Evolutionary conservation across 2,888 invertebrate genomes (phyloP), one percentile per base, ranked within the genome.

Genomic region (Psylliodes chrysocephalus): DNA sequence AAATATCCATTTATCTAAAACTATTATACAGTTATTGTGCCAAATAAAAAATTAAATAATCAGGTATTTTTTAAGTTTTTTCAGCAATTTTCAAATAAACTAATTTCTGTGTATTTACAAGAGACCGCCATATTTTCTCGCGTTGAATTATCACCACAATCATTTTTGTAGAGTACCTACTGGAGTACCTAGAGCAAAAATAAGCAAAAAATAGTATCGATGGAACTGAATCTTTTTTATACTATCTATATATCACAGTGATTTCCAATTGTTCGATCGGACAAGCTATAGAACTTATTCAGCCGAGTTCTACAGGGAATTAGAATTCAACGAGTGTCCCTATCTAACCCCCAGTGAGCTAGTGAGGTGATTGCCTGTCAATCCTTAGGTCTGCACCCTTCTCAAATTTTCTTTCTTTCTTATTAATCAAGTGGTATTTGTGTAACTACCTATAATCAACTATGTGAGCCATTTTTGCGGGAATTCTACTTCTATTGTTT

Each of bases 361-460:
- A 78, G 77, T 77, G 81, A 78, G 79, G 78, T 80, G 82, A 82
- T 82, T 82, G 81, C 81, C 81, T 82, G 82, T 81, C 82, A 82
- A 82, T 82, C 82, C 81, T 69, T 75, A 70, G 70, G 74, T 73
- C 76, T 76, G 73, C 78, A 79, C 79, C 79, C 79, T 80, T 78
- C 79, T 80, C 79, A 79, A 79, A 75, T 68, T 57, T 69, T 73
- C 73, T 72, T 72, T 75, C 72, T 76, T 76, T 77, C 68, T 74
- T 77, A 75, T 77, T 76, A 78, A 79, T 79, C 78, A 78, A 77
- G 73, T 73, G 75, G 77, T 76, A 72, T 75, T 73, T 73, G 15
- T 67, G 68, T 71, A 14, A 49, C 30, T 49, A 28, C 64, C 63
- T 65, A 68, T 72, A 72, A 73, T 73, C 72, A 72, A 73, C 71